phyloP scores from a whole-genome alignment of 2,888 invertebrate genomes.

The Metalampra italica region DNA sequence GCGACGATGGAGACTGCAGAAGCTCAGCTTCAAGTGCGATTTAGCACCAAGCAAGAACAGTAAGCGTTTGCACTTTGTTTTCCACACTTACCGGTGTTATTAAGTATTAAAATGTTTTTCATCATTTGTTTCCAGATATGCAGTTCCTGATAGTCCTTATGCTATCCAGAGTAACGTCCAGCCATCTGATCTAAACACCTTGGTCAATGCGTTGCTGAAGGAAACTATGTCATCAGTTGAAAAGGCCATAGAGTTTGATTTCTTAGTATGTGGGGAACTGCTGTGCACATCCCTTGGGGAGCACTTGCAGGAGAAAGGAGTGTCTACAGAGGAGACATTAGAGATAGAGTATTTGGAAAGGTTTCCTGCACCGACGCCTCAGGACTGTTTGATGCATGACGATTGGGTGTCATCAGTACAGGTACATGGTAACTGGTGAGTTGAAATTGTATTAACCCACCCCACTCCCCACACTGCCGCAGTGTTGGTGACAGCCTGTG shows the following conservation, averaged over 20 bases:
- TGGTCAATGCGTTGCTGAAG: conserved; percentile 88
- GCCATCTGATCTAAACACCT: conserved; percentile 83
- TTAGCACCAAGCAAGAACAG: conserved; percentile 89
- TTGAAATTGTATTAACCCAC: background rate
- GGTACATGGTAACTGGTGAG: conserved; percentile 82
- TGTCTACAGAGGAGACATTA: conserved; percentile 90
- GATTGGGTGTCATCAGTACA: conserved; percentile 98
- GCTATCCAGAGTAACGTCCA: conserved; percentile 87
- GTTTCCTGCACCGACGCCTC: conserved; percentile 93
- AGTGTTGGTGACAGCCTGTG: too few species aligned
- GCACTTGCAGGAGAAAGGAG: conserved; percentile 85
- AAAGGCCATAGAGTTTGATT: conserved; percentile 88
- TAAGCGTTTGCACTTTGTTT: conserved; percentile 63
- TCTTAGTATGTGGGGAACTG: conserved; percentile 90
- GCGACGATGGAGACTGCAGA: conserved; percentile 51
- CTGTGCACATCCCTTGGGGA: conserved; percentile 84
- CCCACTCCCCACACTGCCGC: too few species aligned
- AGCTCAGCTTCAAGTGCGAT: conserved; percentile 86
- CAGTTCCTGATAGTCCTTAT: conserved; percentile 90
- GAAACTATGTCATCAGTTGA: conserved; percentile 61
- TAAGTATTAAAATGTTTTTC: conserved; percentile 5
- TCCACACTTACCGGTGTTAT: conserved; percentile 17
- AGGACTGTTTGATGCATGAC: conserved; percentile 95
- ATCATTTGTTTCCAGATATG: conserved; percentile 80
- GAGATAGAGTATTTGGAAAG: conserved; percentile 95